A percentile compares a stretch with the other conserved stretches of the same genome.
phyloP scores from a whole-genome alignment of 2,113 vertebrate species.

The Callithrix jacchus region DNA sequence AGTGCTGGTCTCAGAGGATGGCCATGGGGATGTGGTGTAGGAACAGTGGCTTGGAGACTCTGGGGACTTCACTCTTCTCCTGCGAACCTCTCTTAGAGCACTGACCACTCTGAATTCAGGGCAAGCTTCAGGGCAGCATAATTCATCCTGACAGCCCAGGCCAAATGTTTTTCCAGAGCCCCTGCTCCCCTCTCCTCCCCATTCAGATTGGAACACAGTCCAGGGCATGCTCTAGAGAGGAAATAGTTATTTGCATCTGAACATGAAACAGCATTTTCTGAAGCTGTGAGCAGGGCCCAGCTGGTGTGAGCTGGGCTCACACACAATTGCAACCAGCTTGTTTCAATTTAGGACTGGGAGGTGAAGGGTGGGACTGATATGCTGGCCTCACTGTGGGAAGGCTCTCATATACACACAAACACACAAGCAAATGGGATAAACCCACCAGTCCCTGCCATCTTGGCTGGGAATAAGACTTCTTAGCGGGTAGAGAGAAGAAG shows the following conservation, averaged over 20 bases:
- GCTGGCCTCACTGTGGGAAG: not conserved
- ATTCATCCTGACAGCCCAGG: not conserved
- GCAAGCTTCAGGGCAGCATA: constrained; percentile 36
- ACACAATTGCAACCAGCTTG: constrained; percentile 58
- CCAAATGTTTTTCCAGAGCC: not conserved
- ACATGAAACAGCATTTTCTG: constrained; percentile 46
- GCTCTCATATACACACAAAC: not conserved
- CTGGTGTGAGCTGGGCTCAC: not conserved
- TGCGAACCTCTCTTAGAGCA: not conserved
- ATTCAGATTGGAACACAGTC: constrained; percentile 26
- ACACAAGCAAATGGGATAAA: not conserved
- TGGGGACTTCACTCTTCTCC: not conserved
- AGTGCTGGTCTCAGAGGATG: not conserved
- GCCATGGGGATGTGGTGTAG: not conserved
- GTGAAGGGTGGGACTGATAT: not conserved
- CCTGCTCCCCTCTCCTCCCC: constrained; percentile 7
- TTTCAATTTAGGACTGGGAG: constrained; percentile 56
- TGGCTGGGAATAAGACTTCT: not conserved
- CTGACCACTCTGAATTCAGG: not conserved
- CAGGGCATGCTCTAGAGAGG: constrained; percentile 47
- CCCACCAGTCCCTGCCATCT: not conserved
- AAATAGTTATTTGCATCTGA: constrained; percentile 60
- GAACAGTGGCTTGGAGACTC: not conserved
- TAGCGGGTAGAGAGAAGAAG: not conserved
- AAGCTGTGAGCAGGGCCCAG: constrained; percentile 42